Base-by-base conservation (phyloP, 2,113 vertebrate species). In the Toxotes jaculatrix region DNA sequence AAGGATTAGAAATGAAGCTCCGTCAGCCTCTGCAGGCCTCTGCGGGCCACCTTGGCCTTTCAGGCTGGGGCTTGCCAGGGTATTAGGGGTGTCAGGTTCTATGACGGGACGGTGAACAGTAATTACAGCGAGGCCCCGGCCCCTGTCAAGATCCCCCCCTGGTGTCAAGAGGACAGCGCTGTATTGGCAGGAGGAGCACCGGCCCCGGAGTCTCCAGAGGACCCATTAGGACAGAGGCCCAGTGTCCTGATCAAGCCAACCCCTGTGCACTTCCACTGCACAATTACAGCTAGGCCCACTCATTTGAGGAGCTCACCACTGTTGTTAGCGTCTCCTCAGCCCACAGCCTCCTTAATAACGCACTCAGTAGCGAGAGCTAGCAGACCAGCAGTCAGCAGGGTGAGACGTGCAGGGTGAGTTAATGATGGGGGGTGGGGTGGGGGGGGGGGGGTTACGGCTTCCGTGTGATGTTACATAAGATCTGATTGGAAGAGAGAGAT, bases 181-280 rank as follows among this genome's bases (percentile, higher is more conserved):
- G 76, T 83, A 86, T 87, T 87, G 74, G 88, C 80, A 88, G 81
- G 74, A 75, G 62, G 53, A 71, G 66, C 57, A 51, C 36, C 56
- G 55, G 79, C 79, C 21, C 27, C 13, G 2, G 57, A 55, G 87
- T 92, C 93, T 91, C 92, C 61, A 67, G 88, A 87, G 87, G 84
- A 81, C 78, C 88, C 82, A 91, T 91, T 93, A 90, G 83, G 70
- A 87, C 6, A 14, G 69, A 83, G 77, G 64, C 80, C 78, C 32
- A 56, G 64, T n/a, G 57, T 76, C 83, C 77, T 85, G 85, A 92
- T 93, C 80, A 92, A 83, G 87, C 74, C 75, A 51, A 78, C 72
- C 81, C 64, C 61, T 40, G 66, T 84, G 71, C 71, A 60, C 78
- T 77, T 64, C 70, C 67, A 71, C 73, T 47, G 64, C 59, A 64